Percentiles rank a stretch among this genome's conserved stretches.
Conservation (phyloP, 2,797 vertebrate species). For the Octomys mimax region DNA sequence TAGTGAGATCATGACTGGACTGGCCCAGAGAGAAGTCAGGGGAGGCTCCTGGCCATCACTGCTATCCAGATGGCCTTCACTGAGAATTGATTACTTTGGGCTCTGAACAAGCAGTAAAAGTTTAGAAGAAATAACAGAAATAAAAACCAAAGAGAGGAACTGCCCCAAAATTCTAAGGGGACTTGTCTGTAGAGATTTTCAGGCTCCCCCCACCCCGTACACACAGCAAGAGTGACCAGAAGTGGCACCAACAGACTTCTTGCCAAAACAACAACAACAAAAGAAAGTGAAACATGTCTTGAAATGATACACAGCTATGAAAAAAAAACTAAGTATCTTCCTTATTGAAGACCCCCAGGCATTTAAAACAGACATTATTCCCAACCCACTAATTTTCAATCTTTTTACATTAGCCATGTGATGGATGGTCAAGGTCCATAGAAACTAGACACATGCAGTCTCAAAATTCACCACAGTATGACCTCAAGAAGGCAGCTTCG, state of each 20-base stretch:
- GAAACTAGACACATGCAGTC: background rate
- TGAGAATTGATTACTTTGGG: background rate
- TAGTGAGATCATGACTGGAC: background rate
- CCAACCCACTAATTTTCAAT: conserved; percentile 17
- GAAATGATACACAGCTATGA: no score
- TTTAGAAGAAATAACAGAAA: background rate
- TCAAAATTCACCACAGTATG: background rate
- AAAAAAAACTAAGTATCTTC: background rate
- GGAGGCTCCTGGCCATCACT: background rate
- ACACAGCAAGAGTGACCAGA: background rate
- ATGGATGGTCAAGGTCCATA: background rate
- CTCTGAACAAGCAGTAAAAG: background rate
- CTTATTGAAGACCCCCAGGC: background rate
- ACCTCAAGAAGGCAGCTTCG: background rate
- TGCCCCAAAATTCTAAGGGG: background rate
- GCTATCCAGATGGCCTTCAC: background rate
- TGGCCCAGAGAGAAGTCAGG: background rate
- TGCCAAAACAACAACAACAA: no score
- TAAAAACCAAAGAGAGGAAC: background rate
- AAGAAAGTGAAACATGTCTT: background rate
- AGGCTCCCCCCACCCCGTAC: background rate
- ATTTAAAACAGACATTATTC: background rate
- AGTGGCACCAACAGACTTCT: background rate
- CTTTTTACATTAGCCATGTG: conserved; percentile 38
- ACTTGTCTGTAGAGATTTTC: background rate